Conservation (phyloP, 2,888 invertebrate genomes). For the Dolichopus griseipennis region DNA sequence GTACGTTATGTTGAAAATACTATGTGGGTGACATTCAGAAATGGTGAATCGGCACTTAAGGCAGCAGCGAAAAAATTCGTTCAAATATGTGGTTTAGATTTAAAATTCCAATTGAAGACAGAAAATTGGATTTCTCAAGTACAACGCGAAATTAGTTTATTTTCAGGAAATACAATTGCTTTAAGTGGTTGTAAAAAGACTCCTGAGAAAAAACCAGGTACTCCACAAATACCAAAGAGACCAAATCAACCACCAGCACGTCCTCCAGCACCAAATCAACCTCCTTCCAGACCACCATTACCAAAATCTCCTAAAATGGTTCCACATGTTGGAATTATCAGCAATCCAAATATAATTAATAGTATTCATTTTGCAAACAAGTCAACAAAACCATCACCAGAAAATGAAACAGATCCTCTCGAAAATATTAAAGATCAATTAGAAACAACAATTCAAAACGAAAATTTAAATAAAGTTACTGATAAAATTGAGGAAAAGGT, state of each 20-base stretch:
- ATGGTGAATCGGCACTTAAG: constrained; percentile 78
- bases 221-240: constrained; percentile 45
- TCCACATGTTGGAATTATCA: constrained; percentile 49
- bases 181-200: constrained; percentile 48
- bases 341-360: constrained; percentile 25
- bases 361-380: constrained; percentile 8
- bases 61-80: constrained; percentile 53
- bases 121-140: constrained; percentile 77
- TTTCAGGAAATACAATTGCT: constrained; percentile 76
- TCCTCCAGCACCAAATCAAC: constrained; percentile 38
- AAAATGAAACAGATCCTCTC: constrained; percentile 35
- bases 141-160: constrained; percentile 72
- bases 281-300: constrained; percentile 47
- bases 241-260: constrained; percentile 47
- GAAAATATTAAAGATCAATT: constrained; percentile 50
- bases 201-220: constrained; percentile 39
- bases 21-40: constrained; percentile 86
- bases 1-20: constrained; percentile 83
- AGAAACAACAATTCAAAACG: constrained; percentile 45
- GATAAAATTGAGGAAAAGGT: neutral
- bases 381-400: constrained; percentile 29
- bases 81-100: constrained; percentile 55
- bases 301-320: constrained; percentile 47
- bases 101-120: constrained; percentile 69
- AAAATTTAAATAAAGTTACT: constrained; percentile 19